Evolutionary conservation across 2,797 vertebrate species (phyloP).

Genomic region (Danio jaintianensis): DNA sequence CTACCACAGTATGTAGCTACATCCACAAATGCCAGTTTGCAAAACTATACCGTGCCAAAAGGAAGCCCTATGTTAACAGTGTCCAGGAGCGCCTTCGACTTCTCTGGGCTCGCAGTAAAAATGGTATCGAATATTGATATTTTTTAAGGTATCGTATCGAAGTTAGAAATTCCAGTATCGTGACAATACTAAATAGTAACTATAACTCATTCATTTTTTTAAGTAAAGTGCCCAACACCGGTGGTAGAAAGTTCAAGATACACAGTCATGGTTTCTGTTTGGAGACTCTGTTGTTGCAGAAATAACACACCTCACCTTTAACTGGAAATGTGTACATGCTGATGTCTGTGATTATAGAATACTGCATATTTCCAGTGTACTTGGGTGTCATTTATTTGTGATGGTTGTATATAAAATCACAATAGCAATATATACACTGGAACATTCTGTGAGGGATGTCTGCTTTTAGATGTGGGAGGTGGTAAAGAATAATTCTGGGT

Average conservation of each 20-base stretch:
- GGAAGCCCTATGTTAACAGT: too few relatives aligned
- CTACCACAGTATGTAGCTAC: too few relatives aligned
- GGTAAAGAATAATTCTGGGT: not conserved
- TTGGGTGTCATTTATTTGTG: constrained; percentile 21
- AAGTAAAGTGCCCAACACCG: not conserved
- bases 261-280: not conserved
- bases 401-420: constrained; percentile 1
- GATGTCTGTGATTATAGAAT: constrained; percentile 15
- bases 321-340: constrained; percentile 16
- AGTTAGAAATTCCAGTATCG: too few relatives aligned
- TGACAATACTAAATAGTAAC: too few relatives aligned
- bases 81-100: too few relatives aligned
- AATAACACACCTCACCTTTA: constrained; percentile 64
- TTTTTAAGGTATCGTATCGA: too few relatives aligned
- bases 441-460: not conserved
- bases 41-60: too few relatives aligned
- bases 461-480: constrained; percentile 23
- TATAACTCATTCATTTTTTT: too few relatives aligned
- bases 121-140: too few relatives aligned
- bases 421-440: constrained; percentile 5
- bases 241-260: not conserved
- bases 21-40: too few relatives aligned
- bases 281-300: not conserved
- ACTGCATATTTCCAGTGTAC: constrained; percentile 1
- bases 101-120: too few relatives aligned